phyloP scores from a whole-genome alignment of 2,888 invertebrate genomes.

The Hypomecis punctinalis region DNA sequence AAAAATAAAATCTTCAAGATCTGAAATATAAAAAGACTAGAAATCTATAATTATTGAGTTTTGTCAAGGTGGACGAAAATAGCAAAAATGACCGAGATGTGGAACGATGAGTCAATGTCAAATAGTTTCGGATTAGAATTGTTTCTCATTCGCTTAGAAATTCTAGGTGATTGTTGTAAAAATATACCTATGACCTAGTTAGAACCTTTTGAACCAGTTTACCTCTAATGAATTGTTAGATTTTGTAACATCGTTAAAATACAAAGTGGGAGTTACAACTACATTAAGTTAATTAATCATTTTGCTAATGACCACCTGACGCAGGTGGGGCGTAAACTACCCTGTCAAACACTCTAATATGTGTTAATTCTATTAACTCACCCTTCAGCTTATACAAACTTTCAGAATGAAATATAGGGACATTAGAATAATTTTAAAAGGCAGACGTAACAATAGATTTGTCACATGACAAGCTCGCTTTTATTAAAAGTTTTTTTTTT shows the following conservation, averaged over 20 bases:
- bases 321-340: slow-evolving; percentile 54
- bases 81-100: slow-evolving; percentile 54
- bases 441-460: slow-evolving; percentile 16
- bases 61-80: slow-evolving; percentile 60
- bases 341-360: slow-evolving; percentile 51
- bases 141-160: slow-evolving; percentile 44
- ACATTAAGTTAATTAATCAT: slow-evolving; percentile 45
- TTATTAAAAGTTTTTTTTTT: slow-evolving; percentile 15
- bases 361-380: slow-evolving; percentile 42
- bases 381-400: slow-evolving; percentile 10
- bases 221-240: background rate
- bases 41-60: slow-evolving; percentile 50
- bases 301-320: slow-evolving; percentile 59
- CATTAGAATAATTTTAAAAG: slow-evolving; percentile 9
- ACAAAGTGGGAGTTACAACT: slow-evolving; percentile 9
- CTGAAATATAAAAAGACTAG: slow-evolving; percentile 41
- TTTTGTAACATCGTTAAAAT: slow-evolving; percentile 6
- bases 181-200: background rate
- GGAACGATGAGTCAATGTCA: slow-evolving; percentile 61
- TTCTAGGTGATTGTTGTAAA: background rate
- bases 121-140: slow-evolving; percentile 55
- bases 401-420: slow-evolving; percentile 5
- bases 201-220: too few relatives aligned
- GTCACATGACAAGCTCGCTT: slow-evolving; percentile 8
- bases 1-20: slow-evolving; percentile 24